Evolutionary conservation across 2,797 vertebrate species (phyloP), one percentile per base, ranked within the genome.

Genomic region (Etheostoma perlongum): DNA sequence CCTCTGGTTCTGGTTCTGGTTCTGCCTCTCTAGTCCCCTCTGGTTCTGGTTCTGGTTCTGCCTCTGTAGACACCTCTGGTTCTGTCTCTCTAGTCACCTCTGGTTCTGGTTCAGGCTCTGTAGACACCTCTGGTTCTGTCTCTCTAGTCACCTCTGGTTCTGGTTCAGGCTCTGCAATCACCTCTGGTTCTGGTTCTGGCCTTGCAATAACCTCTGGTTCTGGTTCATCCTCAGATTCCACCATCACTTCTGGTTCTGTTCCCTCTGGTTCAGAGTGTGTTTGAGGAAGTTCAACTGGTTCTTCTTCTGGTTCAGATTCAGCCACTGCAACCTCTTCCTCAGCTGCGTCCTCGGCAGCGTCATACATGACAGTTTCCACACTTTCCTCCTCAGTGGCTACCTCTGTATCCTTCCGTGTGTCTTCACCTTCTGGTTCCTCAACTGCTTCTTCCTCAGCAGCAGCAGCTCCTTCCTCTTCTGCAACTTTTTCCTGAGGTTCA

Each of bases 351-450:
- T 27, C 46, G 15, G 19, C 25, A 25, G 18, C 40, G 10, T 63
- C 23, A 0, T 36, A 23, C 12, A 49, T 19, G 11, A 40, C 14
- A 2, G 46, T 30, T 47, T 78, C 79, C 52, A 44, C 61, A 7
- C 8, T 33, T 1, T 33, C 59, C 51, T 75, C 66, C 67, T 82
- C 72, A 51, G 53, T 52, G 40, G 33, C 58, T n/a, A 21, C 55
- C 21, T 86, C 59, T 51, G 13, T 51, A 2, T 85, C 74, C 51
- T 82, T 81, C 6, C 68, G 55, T 10, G 15, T 18, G 2, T 77
- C 81, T 23, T 54, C 72, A 49, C 4, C 63, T 52, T 74, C 57
- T 19, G 60, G 59, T 23, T 64, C 73, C 72, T 77, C 62, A 19
- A 21, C 57, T 25, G 25, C 12, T 46, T 78, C 77, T 54, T 76